Percentiles rank a stretch among this genome's conserved stretches.
Evolutionary conservation across 2,888 invertebrate genomes (phyloP).

Genomic region (Copidosoma aretas): DNA sequence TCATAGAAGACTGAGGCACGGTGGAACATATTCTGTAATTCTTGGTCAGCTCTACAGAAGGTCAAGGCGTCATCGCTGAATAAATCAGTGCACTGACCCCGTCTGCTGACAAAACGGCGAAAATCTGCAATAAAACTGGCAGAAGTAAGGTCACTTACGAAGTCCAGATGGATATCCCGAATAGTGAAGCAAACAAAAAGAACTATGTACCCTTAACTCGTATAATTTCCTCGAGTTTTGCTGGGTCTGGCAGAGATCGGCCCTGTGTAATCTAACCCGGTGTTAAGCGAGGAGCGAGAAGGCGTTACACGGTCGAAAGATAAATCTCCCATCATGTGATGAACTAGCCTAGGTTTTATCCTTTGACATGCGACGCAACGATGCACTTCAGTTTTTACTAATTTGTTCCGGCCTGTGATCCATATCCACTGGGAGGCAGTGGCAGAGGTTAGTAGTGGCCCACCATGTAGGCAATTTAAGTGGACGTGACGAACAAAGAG

Average conservation of each 20-base stretch:
- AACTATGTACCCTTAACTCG: constrained; percentile 29
- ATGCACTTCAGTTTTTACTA: constrained; percentile 21
- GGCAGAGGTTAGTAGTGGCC: background rate
- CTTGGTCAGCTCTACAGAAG: constrained; percentile 20
- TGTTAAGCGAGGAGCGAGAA: background rate
- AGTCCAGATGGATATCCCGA: constrained; percentile 30
- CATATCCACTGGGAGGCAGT: background rate
- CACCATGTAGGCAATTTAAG: background rate
- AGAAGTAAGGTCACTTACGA: constrained; percentile 32
- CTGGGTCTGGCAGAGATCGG: constrained; percentile 11
- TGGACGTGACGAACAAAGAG: too few species aligned
- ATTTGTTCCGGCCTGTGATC: background rate
- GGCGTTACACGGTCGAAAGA: constrained; percentile 22
- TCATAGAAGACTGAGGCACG: constrained; percentile 18
- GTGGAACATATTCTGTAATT: constrained; percentile 33
- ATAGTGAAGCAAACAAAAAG: constrained; percentile 31
- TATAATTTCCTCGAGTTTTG: constrained; percentile 4
- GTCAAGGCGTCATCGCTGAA: background rate
- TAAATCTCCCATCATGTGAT: constrained; percentile 30
- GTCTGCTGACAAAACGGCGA: constrained; percentile 22
- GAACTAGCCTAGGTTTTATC: background rate
- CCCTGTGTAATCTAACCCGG: constrained; percentile 31
- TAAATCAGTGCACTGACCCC: too few species aligned
- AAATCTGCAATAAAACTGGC: constrained; percentile 22
- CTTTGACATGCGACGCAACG: constrained; percentile 12